A percentile compares a stretch with the other conserved stretches of the same genome.
Evolutionary conservation across 2,113 vertebrate genomes (phyloP).

Genomic region (Limnothrissa miodon): DNA sequence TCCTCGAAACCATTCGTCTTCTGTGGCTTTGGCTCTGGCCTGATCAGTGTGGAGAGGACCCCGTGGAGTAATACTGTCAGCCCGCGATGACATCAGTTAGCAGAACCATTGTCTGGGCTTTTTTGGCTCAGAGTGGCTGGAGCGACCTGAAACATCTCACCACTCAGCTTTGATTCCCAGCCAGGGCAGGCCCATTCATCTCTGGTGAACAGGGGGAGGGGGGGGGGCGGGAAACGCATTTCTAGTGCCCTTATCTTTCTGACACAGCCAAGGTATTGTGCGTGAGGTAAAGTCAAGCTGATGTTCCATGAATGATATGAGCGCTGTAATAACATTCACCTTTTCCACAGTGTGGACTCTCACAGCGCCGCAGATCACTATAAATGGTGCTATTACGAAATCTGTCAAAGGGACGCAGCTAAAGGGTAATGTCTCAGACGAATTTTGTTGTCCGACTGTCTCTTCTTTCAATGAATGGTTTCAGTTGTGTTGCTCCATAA

Average conservation of each 20-base stretch:
- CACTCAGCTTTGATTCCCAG: constrained; percentile 2
- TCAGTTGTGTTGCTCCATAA: background rate
- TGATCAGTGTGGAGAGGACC: background rate
- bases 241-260: constrained; percentile 55
- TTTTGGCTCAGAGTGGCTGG: background rate
- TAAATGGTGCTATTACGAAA: background rate
- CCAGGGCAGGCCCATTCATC: constrained; percentile 51
- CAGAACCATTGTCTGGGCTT: background rate
- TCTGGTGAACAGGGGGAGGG: constrained; percentile 34
- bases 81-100: background rate
- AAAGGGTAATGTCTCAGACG: constrained; percentile 17
- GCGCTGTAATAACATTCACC: constrained; percentile 49
- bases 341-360: constrained; percentile 51
- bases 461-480: background rate
- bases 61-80: background rate
- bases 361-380: constrained; percentile 13
- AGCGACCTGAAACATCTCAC: background rate
- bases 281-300: constrained; percentile 51
- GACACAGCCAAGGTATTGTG: constrained; percentile 55
- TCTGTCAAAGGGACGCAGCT: background rate
- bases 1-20: background rate
- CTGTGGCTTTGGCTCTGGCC: background rate
- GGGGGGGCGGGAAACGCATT: constrained; percentile 55
- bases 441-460: background rate
- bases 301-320: constrained; percentile 57